Evolutionary conservation across 2,113 vertebrate genomes (phyloP).

Genomic region (Phasianus colchicus): DNA sequence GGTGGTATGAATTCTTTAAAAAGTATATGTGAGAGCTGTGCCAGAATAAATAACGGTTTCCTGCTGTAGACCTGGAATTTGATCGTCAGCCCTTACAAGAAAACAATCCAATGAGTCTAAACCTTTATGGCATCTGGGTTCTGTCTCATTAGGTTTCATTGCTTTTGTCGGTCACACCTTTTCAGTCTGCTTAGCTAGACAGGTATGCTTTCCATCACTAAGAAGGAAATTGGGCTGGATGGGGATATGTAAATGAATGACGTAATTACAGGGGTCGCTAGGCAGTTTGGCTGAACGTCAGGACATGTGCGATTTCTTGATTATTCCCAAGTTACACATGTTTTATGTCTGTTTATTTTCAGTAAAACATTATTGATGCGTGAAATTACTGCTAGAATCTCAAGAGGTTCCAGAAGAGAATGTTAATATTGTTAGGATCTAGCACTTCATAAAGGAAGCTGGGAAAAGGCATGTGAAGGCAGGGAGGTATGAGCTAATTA

Average conservation of each 20-base stretch:
- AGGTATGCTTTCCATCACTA: not conserved
- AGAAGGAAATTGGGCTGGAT: not conserved
- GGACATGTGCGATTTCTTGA: constrained; percentile 11
- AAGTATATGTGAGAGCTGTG: rapidly evolving
- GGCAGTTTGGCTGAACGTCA: constrained; percentile 2
- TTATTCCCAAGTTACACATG: constrained; percentile 19
- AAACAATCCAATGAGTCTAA: not conserved
- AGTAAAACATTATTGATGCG: constrained; percentile 21
- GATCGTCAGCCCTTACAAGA: not conserved
- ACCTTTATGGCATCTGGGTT: not conserved
- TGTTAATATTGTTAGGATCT: constrained; percentile 52
- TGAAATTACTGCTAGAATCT: constrained; percentile 50
- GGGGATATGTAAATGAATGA: constrained; percentile 19
- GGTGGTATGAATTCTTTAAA: not conserved
- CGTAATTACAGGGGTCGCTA: not conserved
- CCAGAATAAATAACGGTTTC: constrained; percentile 25
- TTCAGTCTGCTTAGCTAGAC: not conserved
- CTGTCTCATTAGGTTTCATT: constrained; percentile 30
- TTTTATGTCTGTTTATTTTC: constrained; percentile 58
- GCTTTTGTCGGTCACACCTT: constrained; percentile 6
- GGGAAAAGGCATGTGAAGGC: not conserved
- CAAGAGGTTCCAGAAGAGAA: constrained; percentile 36
- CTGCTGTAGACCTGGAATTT: not conserved
- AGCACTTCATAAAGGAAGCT: not conserved
- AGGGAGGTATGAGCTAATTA: constrained; percentile 6